Evolutionary conservation across 2,888 invertebrate species (phyloP).

Genomic region (Brachylomia viminalis): DNA sequence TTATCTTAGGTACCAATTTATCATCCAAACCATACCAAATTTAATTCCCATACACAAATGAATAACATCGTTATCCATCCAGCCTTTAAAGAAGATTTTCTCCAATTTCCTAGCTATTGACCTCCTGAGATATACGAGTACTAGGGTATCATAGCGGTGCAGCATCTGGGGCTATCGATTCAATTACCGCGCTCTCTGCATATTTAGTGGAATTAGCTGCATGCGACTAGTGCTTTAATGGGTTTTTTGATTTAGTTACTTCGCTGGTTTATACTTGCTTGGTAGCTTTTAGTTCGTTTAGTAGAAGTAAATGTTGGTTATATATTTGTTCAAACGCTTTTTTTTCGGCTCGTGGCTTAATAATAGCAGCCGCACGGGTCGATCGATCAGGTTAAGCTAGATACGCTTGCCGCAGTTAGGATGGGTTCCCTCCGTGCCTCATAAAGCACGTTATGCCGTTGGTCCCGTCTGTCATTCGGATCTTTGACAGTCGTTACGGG

Average conservation of each 20-base stretch:
- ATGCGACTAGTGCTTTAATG: conserved; percentile 40
- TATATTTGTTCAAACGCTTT: too few relatives aligned
- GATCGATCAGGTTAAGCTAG: too few relatives aligned
- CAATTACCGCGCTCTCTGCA: conserved; percentile 57
- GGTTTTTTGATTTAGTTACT: conserved; percentile 55
- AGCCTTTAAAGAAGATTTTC: conserved; percentile 5
- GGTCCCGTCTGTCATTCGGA: too few relatives aligned
- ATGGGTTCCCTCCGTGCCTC: too few relatives aligned
- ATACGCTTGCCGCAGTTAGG: too few relatives aligned
- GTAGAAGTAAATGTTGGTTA: neutral
- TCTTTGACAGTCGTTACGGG: too few relatives aligned
- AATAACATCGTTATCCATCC: neutral
- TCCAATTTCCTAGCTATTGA: conserved; percentile 27
- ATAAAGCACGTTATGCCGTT: too few relatives aligned
- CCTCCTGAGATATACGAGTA: conserved; percentile 37
- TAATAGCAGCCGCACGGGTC: too few relatives aligned
- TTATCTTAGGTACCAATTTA: too few relatives aligned
- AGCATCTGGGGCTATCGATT: conserved; percentile 59
- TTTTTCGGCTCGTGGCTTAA: too few relatives aligned
- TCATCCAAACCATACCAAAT: conserved; percentile 12
- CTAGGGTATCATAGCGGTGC: conserved; percentile 45
- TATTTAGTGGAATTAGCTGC: conserved; percentile 53
- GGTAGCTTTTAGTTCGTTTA: conserved; percentile 10
- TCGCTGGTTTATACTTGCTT: conserved; percentile 40
- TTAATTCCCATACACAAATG: neutral